A percentile compares a stretch with the other conserved stretches of the same genome.
Conservation (phyloP, 2,888 invertebrate species). For the Tigriopus californicus region DNA sequence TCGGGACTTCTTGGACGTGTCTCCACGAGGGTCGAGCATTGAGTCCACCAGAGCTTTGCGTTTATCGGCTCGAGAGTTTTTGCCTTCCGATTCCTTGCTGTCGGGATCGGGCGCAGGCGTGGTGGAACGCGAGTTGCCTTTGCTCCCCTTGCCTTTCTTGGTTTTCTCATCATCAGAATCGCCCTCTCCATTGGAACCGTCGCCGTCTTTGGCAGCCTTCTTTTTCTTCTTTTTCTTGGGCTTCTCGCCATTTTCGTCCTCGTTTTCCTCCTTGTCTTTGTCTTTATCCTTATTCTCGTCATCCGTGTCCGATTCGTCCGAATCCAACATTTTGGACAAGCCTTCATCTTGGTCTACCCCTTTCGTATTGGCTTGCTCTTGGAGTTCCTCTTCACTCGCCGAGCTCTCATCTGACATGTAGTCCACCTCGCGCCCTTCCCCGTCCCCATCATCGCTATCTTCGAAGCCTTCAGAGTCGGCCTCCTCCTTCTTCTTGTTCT, state of each 20-base stretch:
- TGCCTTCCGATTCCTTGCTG: constrained; percentile 16
- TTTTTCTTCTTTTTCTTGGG: constrained; percentile 31
- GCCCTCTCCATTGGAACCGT: constrained; percentile 3
- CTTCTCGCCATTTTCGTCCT: constrained; percentile 31
- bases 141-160: constrained; percentile 2
- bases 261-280: constrained; percentile 34
- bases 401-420: constrained; percentile 70
- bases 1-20: constrained; percentile 17
- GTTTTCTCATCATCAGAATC: constrained; percentile 5
- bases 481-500: constrained; percentile 51
- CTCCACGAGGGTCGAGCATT: constrained; percentile 12
- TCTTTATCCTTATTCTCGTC: constrained; percentile 54
- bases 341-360: constrained; percentile 81
- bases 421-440: constrained; percentile 81
- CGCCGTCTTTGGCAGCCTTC: constrained; percentile 22
- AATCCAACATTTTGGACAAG: constrained; percentile 61
- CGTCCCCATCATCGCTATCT: constrained; percentile 93
- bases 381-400: constrained; percentile 26
- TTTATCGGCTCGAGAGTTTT: constrained; percentile 14
- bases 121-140: neutral
- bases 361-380: constrained; percentile 28
- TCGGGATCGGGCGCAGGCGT: neutral
- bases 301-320: constrained; percentile 49
- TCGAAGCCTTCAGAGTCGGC: constrained; percentile 78
- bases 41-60: constrained; percentile 17